phyloP scores from a whole-genome alignment of 2,888 invertebrate genomes.

The Lobophora halterata region DNA sequence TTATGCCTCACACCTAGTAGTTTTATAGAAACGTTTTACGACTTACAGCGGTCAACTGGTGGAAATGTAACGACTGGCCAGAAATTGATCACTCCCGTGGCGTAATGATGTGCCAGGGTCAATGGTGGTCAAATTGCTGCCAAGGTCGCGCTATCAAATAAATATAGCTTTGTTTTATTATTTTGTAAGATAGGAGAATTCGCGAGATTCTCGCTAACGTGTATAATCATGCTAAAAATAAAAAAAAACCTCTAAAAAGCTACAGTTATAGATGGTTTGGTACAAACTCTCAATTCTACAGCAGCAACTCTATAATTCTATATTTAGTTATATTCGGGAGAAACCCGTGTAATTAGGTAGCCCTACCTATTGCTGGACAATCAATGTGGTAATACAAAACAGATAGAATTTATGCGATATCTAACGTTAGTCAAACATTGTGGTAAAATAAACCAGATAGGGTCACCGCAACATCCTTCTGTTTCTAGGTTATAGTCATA shows the following conservation, averaged over 20 bases:
- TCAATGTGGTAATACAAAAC: no score
- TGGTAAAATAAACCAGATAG: no score
- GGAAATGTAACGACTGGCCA: slow-evolving; percentile 42
- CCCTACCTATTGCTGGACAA: no score
- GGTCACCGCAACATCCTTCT: no score
- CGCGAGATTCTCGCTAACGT: slow-evolving; percentile 5
- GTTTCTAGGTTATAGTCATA: no score
- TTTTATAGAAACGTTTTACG: slow-evolving; percentile 50
- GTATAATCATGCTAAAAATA: neutral
- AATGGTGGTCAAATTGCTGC: slow-evolving; percentile 27
- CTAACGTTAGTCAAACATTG: no score
- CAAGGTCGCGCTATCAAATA: slow-evolving; percentile 33
- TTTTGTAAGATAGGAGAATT: neutral
- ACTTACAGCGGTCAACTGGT: slow-evolving; percentile 43
- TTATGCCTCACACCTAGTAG: slow-evolving; percentile 14
- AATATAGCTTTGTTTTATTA: slow-evolving; percentile 23
- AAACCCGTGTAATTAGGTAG: no score
- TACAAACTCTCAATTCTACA: no score
- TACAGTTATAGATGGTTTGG: no score
- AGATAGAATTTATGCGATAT: no score
- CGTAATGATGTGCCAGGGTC: slow-evolving; percentile 38
- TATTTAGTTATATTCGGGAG: no score
- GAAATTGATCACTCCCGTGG: slow-evolving; percentile 50
- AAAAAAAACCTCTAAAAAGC: neutral
- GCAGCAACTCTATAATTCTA: no score